Conservation (phyloP, 2,888 invertebrate species). For the Rhorus exstirpatorius region DNA sequence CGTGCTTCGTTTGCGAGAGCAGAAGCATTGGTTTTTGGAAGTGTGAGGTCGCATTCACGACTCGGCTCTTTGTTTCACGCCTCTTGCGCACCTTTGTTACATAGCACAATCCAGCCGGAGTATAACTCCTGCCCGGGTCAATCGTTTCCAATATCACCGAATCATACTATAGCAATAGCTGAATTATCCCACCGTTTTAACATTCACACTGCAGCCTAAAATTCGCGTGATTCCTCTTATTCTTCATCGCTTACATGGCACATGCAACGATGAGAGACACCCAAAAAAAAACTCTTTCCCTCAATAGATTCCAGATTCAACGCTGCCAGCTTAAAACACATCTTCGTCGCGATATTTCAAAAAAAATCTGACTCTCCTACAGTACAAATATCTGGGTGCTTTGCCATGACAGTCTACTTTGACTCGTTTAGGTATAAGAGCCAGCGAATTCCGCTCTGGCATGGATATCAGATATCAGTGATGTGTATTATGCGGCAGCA, state of each 20-base stretch:
- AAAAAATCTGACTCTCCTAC: conserved; percentile 25
- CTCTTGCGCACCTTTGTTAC: conserved; percentile 62
- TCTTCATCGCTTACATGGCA: conserved; percentile 30
- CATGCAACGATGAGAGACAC: conserved; percentile 39
- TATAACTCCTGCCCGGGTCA: conserved; percentile 30
- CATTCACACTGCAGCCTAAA: conserved; percentile 23
- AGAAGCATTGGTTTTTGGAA: conserved; percentile 49
- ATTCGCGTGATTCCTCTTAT: conserved; percentile 32
- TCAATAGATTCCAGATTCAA: conserved; percentile 61
- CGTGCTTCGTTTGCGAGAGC: conserved; percentile 69
- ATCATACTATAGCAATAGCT: conserved; percentile 49
- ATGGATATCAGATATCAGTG: conserved; percentile 29
- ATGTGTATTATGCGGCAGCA: conserved; percentile 47
- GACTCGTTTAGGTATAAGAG: conserved; percentile 37
- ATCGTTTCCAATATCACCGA: conserved; percentile 58
- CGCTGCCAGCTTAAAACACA: conserved; percentile 16
- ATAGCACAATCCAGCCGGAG: conserved; percentile 19
- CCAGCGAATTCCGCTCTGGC: conserved; percentile 27
- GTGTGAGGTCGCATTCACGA: conserved; percentile 49
- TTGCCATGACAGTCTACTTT: conserved; percentile 43
- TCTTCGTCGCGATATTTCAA: conserved; percentile 25
- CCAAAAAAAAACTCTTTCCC: conserved; percentile 23
- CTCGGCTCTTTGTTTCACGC: conserved; percentile 67
- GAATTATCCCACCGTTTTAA: conserved; percentile 29
- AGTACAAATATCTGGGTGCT: conserved; percentile 51